These are phyloP conservation scores for Opisthograptis luteolata DNA, from an alignment of 2,888 invertebrate genomes.

Conservation along the genomic window DNA sequence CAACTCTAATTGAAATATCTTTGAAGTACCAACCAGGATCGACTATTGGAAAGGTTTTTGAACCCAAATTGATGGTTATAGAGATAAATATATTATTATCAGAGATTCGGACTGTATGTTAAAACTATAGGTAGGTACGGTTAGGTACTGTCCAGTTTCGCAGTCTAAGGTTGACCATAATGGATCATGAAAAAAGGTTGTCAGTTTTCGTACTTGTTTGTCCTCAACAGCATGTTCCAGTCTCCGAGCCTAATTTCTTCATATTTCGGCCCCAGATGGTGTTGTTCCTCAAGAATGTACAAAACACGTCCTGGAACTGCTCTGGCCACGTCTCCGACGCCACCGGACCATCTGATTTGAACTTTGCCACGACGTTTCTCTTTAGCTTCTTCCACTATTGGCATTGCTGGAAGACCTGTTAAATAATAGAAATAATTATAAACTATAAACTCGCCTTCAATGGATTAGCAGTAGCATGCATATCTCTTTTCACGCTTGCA, in stretches of 20 bases:
- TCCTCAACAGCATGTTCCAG: conserved; percentile 85
- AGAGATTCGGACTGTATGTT: no score
- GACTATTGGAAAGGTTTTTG: no score
- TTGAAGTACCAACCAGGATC: no score
- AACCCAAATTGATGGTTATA: neutral
- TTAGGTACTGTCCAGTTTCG: no score
- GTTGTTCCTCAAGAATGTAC: conserved; percentile 88
- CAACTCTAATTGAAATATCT: neutral
- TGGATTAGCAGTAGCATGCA: no score
- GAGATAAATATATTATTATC: no score
- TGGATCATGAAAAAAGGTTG: neutral
- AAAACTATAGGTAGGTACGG: no score
- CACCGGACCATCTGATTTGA: conserved; percentile 74
- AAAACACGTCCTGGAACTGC: conserved; percentile 74
- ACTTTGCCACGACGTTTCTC: conserved; percentile 78
- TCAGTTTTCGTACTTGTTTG: conserved; percentile 67
- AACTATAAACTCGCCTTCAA: neutral
- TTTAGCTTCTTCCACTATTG: conserved; percentile 84
- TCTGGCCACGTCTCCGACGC: conserved; percentile 72
- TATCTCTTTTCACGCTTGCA: no score
- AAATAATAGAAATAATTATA: neutral
- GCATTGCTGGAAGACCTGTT: conserved; percentile 86
- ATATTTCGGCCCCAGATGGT: conserved; percentile 87
- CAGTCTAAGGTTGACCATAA: neutral
- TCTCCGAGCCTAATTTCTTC: conserved; percentile 86